phyloP scores from a whole-genome alignment of 2,113 vertebrate genomes.

The Hemicordylus capensis region DNA sequence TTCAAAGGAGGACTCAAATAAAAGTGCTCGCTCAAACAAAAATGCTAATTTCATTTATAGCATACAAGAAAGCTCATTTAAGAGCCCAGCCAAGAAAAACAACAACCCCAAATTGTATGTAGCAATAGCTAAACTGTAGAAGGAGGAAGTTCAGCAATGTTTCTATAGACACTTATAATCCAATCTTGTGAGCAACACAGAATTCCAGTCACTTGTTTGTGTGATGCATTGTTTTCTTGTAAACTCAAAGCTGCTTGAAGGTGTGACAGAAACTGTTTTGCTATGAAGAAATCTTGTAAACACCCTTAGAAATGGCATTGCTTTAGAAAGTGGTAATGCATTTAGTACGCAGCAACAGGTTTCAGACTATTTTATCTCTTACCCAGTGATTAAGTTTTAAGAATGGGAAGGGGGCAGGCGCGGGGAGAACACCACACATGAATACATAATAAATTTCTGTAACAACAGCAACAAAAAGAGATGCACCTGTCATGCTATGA shows the following conservation, averaged over 20 bases:
- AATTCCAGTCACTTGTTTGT: slow-evolving; percentile 49
- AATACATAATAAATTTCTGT: slow-evolving; percentile 52
- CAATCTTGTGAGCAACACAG: slow-evolving; percentile 47
- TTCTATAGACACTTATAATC: slow-evolving; percentile 33
- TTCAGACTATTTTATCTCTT: slow-evolving; percentile 49
- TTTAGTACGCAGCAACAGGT: slow-evolving; percentile 36
- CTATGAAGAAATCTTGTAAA: slow-evolving; percentile 48
- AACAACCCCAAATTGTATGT: not conserved
- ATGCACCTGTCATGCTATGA: slow-evolving; percentile 41
- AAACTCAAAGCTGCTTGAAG: slow-evolving; percentile 47
- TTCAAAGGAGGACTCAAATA: not conserved
- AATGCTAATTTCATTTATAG: slow-evolving; percentile 26
- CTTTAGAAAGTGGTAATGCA: slow-evolving; percentile 56
- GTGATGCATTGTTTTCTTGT: slow-evolving; percentile 52
- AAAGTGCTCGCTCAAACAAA: not conserved
- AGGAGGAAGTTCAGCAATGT: slow-evolving; percentile 6
- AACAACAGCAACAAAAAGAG: slow-evolving; percentile 63
- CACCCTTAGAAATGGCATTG: slow-evolving; percentile 56
- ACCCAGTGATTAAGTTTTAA: slow-evolving; percentile 55
- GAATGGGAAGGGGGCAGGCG: slow-evolving; percentile 22
- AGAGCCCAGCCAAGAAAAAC: not conserved
- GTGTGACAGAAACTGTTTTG: slow-evolving; percentile 60
- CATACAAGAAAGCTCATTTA: not conserved
- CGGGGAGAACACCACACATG: slow-evolving; percentile 32
- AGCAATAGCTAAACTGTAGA: slow-evolving; percentile 30